A percentile compares a stretch with the other conserved stretches of the same genome.
Evolutionary conservation across 2,113 vertebrate species (phyloP).

Genomic region (Labrus mixtus): DNA sequence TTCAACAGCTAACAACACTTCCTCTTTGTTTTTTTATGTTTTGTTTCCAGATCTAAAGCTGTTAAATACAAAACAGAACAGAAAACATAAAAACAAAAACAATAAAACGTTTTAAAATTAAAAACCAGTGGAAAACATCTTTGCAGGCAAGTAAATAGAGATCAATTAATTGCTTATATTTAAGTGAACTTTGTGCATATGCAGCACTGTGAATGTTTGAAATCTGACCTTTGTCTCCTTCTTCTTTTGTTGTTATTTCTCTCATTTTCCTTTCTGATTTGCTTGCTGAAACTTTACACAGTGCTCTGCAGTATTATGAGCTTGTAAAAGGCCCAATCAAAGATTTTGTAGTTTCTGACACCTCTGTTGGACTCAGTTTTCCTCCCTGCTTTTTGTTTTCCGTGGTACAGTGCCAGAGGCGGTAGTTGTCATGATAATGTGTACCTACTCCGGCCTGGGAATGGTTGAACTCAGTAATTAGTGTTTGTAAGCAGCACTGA

Average conservation of each 20-base stretch:
- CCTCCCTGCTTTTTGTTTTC: slow-evolving; percentile 38
- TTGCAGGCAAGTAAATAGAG: too few relatives aligned
- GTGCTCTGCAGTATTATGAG: slow-evolving; percentile 24
- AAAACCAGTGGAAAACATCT: too few relatives aligned
- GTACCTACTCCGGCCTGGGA: slow-evolving; percentile 45
- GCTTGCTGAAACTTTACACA: slow-evolving; percentile 24
- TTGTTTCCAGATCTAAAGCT: too few relatives aligned
- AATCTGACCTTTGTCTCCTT: not conserved
- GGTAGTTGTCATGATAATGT: slow-evolving; percentile 45
- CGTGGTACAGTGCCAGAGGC: slow-evolving; percentile 45
- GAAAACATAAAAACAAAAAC: too few relatives aligned
- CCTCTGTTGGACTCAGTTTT: slow-evolving; percentile 45
- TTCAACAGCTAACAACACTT: too few relatives aligned
- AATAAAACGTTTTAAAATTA: too few relatives aligned
- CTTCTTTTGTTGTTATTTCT: slow-evolving; percentile 2
- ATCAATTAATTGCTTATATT: too few relatives aligned
- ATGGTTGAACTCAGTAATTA: slow-evolving; percentile 61
- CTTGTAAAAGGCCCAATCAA: slow-evolving; percentile 51
- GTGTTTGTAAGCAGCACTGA: slow-evolving; percentile 53
- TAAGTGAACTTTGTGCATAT: not conserved
- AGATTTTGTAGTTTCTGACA: slow-evolving; percentile 44
- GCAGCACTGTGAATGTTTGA: not conserved
- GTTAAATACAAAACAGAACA: too few relatives aligned
- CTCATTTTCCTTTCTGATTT: not conserved
- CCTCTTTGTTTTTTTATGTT: too few relatives aligned